Conservation (phyloP, 2,113 vertebrate genomes). For the Chauna torquata region DNA sequence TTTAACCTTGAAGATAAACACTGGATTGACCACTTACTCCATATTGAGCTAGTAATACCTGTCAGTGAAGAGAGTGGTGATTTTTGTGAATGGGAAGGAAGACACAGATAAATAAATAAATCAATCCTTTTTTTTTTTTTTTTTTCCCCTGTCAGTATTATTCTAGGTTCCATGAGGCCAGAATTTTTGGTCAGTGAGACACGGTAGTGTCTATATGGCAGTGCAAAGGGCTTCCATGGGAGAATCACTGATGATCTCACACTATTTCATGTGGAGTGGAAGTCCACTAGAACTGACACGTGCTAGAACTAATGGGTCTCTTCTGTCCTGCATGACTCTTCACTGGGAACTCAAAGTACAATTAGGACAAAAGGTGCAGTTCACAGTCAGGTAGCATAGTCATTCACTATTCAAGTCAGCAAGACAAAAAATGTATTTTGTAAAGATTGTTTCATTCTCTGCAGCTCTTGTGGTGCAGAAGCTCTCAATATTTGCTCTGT, state of each 20-base stretch:
- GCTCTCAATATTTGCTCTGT: not conserved
- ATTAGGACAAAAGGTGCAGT: not conserved
- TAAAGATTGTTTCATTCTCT: not conserved
- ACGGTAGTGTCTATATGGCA: not conserved
- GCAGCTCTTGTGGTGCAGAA: not conserved
- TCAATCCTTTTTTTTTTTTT: not conserved
- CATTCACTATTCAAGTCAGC: not conserved
- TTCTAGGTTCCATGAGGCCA: not conserved
- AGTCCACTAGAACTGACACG: not conserved
- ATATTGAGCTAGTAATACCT: not conserved
- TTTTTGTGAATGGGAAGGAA: not conserved
- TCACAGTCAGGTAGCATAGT: not conserved
- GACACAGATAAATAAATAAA: not conserved
- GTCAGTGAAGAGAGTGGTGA: not conserved
- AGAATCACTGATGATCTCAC: not conserved
- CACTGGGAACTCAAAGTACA: not conserved
- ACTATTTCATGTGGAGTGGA: not conserved
- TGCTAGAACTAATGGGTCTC: not conserved
- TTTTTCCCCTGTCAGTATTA: not conserved
- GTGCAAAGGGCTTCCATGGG: not conserved
- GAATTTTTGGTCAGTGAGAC: not conserved
- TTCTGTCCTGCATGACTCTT: not conserved
- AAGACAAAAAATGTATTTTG: not conserved
- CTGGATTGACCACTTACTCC: not conserved
- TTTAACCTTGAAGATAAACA: not conserved